Conservation (phyloP, 1,140 invertebrate species). For the Cherax quadricarinatus region DNA sequence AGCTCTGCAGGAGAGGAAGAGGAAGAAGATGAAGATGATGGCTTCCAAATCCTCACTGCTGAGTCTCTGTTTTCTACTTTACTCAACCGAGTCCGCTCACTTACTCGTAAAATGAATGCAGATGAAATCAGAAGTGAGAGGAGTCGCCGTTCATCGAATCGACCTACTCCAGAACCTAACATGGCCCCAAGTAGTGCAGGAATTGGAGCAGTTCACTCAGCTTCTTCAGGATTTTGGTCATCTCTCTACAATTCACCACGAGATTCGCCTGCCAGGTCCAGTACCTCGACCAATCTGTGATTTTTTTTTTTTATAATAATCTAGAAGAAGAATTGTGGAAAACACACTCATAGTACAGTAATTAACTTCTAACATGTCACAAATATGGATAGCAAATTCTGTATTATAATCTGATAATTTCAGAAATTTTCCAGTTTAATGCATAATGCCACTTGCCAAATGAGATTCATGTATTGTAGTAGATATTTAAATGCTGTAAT, state of each 20-base stretch:
- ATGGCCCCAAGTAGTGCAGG: constrained; percentile 28
- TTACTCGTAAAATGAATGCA: constrained; percentile 89
- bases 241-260: constrained; percentile 70
- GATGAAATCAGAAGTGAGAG: constrained; percentile 80
- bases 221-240: constrained; percentile 71
- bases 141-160: constrained; percentile 27
- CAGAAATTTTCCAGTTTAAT: too few species aligned
- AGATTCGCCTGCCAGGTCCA: constrained; percentile 66
- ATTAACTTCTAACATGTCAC: neutral
- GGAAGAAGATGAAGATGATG: constrained; percentile 90
- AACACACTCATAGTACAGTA: too few species aligned
- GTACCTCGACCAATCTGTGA: neutral
- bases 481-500: too few species aligned
- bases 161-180: constrained; percentile 49
- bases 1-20: constrained; percentile 85
- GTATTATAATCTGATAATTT: too few species aligned
- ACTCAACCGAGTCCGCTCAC: constrained; percentile 87
- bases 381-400: neutral
- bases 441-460: too few species aligned
- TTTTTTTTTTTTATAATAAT: neutral
- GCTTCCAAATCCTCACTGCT: constrained; percentile 91
- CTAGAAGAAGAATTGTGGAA: too few species aligned
- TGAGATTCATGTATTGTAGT: too few species aligned
- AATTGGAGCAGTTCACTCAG: constrained; percentile 42
- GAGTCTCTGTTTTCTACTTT: constrained; percentile 93